These are phyloP conservation scores for Campylorhamphus procurvoides DNA, from an alignment of 2,113 vertebrate genomes.

Conservation along the genomic window DNA sequence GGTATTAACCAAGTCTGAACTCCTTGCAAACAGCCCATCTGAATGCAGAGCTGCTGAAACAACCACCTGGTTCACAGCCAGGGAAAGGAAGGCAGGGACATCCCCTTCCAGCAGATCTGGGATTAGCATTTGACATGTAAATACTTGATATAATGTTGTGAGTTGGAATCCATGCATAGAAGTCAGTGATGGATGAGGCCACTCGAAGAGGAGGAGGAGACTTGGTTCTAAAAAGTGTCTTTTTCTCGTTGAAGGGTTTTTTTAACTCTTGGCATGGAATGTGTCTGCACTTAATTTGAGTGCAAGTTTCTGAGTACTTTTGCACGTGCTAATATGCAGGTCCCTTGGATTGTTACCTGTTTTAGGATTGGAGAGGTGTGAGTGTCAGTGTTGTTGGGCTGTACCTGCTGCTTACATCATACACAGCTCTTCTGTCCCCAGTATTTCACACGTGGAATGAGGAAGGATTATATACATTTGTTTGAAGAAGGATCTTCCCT, in stretches of 20 bases:
- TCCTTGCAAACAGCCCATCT: not conserved
- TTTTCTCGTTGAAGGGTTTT: not conserved
- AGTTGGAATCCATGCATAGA: not conserved
- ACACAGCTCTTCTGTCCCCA: not conserved
- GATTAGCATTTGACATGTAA: not conserved
- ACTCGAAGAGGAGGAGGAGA: not conserved
- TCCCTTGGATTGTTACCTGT: not conserved
- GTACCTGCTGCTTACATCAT: accelerated
- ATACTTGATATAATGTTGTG: not conserved
- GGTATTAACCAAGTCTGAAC: too few relatives aligned
- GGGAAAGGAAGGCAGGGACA: not conserved
- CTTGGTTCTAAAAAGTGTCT: not conserved
- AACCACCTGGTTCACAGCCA: not conserved
- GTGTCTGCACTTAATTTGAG: not conserved
- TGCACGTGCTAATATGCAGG: too few relatives aligned
- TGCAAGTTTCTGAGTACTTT: too few relatives aligned
- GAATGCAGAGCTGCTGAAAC: not conserved
- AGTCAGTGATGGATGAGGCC: not conserved
- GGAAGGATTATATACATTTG: not conserved
- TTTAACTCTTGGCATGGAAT: not conserved
- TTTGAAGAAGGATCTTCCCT: not conserved
- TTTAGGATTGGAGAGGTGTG: not conserved
- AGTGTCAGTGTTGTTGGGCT: not conserved
- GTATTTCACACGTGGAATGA: accelerated
- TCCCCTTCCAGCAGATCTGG: not conserved